Base-by-base conservation (phyloP, 2,888 invertebrate genomes). In the Parelbella ahira region DNA sequence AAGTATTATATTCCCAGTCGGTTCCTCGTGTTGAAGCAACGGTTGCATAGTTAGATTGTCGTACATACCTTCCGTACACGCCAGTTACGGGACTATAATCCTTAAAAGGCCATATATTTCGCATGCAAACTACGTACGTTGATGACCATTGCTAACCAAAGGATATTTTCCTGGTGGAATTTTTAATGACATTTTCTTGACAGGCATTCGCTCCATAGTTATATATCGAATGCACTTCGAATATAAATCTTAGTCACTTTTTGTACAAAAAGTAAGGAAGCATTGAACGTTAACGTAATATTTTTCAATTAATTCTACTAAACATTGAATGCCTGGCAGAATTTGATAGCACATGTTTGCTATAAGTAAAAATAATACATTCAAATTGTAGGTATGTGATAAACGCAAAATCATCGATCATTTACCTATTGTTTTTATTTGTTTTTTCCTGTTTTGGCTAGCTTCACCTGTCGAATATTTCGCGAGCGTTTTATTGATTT, bases 71-170 rank as follows among this genome's bases (percentile, higher is more conserved):
- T 48, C 45, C 47, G 45, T 7, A 27, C 49, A 41, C 42, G 46
- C 47, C 50, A 24, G 34, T 54, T 54, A 56, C 54, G 51, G 51
- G 45, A 50, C 47, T 50, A 53, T 50, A 57, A 53, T 47, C 59
- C 57, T 47, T 54, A 56, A 49, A 55, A 50, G 58, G 56, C 45
- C 45, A 46, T 50, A 33, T 47, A 48, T 56, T 60, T 55, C 50
- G 56, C 54, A 63, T 61, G 55, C 61, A 54, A 55, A 56, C 48
- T 51, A 47, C 50, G 59, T 50, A 48, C 49, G 33, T 8, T 24
- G 39, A 48, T 51, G 53, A 54, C 55, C 51, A 52, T 50, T 54
- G 51, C 50, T 13, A 56, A 52, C 48, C 49, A 36, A 56, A 48
- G 37, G 44, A 53, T 50, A 52, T 59, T 55, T 53, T 58, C 52